These are phyloP conservation scores for Spinus olivaceus DNA, from an alignment of 2,797 vertebrate species.

Conservation along the genomic window DNA sequence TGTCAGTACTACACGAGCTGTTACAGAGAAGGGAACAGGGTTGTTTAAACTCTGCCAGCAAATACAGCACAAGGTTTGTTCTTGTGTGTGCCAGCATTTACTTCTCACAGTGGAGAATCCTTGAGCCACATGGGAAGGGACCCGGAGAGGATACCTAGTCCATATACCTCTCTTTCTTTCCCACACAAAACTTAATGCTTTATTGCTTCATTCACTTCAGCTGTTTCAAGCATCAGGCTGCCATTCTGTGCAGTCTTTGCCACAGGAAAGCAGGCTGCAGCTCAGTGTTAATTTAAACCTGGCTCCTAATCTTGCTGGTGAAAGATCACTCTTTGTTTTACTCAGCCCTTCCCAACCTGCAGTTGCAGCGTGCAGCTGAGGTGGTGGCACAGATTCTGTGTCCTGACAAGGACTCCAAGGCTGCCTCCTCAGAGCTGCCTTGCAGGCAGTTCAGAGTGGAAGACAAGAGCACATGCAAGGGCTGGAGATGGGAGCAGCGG, in stretches of 20 bases:
- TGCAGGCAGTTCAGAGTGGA: not conserved
- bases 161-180: not conserved
- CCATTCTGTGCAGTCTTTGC: not conserved
- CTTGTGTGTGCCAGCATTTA: not conserved
- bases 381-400: not conserved
- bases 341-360: not conserved
- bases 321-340: not conserved
- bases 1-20: constrained; percentile 48
- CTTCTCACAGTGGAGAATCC: not conserved
- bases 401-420: not conserved
- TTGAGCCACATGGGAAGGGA: not conserved
- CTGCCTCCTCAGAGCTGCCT: not conserved
- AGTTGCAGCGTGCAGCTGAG: not conserved
- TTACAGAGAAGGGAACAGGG: not conserved
- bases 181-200: not conserved
- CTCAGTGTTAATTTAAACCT: not conserved
- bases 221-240: not conserved
- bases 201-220: not conserved
- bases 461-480: not conserved
- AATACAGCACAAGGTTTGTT: not conserved
- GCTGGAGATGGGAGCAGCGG: not conserved
- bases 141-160: not conserved
- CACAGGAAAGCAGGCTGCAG: not conserved
- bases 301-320: not conserved
- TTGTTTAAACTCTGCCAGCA: constrained; percentile 4